Evolutionary conservation across 2,113 vertebrate species (phyloP).

Genomic region (Ciconia boyciana): DNA sequence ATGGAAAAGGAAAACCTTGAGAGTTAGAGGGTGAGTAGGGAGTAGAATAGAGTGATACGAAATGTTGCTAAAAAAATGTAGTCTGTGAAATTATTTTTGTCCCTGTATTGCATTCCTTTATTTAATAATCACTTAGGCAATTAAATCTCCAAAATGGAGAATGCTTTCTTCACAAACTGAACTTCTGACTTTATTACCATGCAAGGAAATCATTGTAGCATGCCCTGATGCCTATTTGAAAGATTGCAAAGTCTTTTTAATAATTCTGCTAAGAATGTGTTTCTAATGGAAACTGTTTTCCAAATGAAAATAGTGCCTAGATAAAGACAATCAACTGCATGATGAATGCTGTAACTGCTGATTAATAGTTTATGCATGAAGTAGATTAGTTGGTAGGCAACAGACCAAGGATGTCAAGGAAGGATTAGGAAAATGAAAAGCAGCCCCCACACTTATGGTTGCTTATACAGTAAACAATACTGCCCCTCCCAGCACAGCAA

Average conservation of each 20-base stretch:
- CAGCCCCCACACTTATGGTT: neutral
- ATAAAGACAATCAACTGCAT: neutral
- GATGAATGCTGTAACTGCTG: neutral
- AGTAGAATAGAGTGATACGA: neutral
- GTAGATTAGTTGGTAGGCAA: constrained; percentile 32
- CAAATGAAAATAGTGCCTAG: neutral
- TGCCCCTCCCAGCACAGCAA: neutral
- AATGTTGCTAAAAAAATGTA: neutral
- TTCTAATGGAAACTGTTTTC: neutral
- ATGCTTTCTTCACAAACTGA: neutral
- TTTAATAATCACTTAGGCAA: neutral
- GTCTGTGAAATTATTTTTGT: neutral
- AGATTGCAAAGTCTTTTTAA: neutral
- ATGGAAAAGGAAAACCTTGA: neutral
- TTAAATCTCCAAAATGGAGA: neutral
- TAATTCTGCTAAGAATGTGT: neutral
- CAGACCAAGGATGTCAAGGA: neutral
- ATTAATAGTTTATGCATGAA: constrained; percentile 10
- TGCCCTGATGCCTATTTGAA: neutral
- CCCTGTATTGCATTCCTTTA: neutral
- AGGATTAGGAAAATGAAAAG: constrained; percentile 20
- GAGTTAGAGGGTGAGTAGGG: neutral
- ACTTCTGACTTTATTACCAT: neutral
- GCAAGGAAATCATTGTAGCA: neutral
- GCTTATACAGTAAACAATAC: neutral